A percentile compares a stretch with the other conserved stretches of the same genome.
Evolutionary conservation across 2,888 invertebrate genomes (phyloP).

Genomic region (Malacosoma neustria): DNA sequence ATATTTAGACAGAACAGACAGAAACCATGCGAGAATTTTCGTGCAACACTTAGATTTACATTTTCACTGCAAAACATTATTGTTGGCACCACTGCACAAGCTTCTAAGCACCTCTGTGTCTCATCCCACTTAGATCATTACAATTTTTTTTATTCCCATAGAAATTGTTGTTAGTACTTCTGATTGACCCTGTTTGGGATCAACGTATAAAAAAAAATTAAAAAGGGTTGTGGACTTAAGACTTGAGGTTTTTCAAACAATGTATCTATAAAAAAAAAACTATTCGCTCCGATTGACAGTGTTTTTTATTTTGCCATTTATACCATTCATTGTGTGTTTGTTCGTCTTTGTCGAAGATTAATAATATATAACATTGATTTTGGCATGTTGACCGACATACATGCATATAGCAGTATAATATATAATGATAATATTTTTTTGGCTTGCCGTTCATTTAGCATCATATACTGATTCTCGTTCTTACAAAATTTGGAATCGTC

Average conservation of each 20-base stretch:
- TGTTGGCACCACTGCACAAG: background rate
- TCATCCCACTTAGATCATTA: constrained; percentile 8
- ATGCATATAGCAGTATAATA: no score
- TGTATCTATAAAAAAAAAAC: constrained; percentile 7
- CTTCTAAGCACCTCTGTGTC: background rate
- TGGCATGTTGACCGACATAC: background rate
- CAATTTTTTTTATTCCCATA: background rate
- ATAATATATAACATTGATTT: background rate
- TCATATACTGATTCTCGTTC: no score
- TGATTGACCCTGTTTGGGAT: background rate
- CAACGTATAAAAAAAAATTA: constrained; percentile 2
- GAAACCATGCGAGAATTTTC: background rate
- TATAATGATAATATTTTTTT: no score
- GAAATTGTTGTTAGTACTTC: background rate
- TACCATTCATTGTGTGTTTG: background rate
- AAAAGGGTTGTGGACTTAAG: constrained; percentile 71
- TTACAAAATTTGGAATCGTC: no score
- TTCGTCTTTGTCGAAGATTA: background rate
- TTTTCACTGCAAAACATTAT: background rate
- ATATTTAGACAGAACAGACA: no score
- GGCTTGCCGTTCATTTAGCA: no score
- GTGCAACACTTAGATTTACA: background rate
- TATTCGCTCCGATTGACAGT: constrained; percentile 38
- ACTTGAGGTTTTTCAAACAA: constrained; percentile 29
- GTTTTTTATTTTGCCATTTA: constrained; percentile 10